A percentile compares a stretch with the other conserved stretches of the same genome.
These are phyloP conservation scores for Schrankia costaestrigalis DNA, from an alignment of 2,888 invertebrate genomes.

Conservation along the genomic window DNA sequence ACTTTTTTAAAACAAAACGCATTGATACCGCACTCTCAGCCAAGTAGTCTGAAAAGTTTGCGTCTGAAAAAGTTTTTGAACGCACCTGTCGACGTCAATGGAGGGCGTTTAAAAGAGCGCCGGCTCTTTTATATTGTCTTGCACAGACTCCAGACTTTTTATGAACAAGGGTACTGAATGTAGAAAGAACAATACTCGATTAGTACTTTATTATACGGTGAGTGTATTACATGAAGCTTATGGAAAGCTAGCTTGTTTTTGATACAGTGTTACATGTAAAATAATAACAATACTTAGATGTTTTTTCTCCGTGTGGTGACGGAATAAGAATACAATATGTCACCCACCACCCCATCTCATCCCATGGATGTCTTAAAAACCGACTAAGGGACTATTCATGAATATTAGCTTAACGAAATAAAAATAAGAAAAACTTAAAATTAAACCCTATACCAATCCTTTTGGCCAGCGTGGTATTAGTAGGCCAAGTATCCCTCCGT, in stretches of 20 bases:
- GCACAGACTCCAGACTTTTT: slow-evolving; percentile 4
- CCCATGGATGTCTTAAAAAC: too few relatives aligned
- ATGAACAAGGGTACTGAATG: not conserved
- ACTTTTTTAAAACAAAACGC: slow-evolving; percentile 21
- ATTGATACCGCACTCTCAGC: slow-evolving; percentile 23
- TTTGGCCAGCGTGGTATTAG: too few relatives aligned
- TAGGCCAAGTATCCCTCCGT: too few relatives aligned
- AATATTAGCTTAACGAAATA: too few relatives aligned
- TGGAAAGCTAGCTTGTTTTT: not conserved
- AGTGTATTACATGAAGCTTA: not conserved
- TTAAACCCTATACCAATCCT: too few relatives aligned
- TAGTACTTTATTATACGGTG: too few relatives aligned
- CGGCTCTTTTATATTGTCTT: slow-evolving; percentile 33
- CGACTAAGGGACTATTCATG: too few relatives aligned
- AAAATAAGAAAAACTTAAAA: too few relatives aligned
- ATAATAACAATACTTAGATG: too few relatives aligned
- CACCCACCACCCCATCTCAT: not conserved
- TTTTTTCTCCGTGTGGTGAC: not conserved
- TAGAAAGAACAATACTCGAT: slow-evolving; percentile 14
- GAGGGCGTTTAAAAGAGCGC: slow-evolving; percentile 43
- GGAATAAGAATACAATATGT: not conserved
- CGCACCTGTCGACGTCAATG: slow-evolving; percentile 61
- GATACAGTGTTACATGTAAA: too few relatives aligned
- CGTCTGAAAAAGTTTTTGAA: slow-evolving; percentile 62
- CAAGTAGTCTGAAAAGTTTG: slow-evolving; percentile 63